Evolutionary conservation across 2,888 invertebrate genomes (phyloP).

Genomic region (Stomorhina lunata): DNA sequence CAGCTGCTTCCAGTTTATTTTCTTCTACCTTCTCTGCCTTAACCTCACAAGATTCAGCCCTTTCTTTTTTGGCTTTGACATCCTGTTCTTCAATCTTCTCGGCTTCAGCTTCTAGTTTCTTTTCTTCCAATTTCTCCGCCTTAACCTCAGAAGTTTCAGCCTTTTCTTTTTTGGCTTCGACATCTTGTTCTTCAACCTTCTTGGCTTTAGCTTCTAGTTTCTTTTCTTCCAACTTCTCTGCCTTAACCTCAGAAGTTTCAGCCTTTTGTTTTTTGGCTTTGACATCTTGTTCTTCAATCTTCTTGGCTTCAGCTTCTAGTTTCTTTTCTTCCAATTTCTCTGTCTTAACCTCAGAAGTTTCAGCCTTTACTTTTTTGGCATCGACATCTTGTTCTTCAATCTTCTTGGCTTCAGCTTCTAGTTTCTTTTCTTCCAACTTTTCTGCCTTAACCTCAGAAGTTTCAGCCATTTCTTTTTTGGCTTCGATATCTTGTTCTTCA

Average conservation of each 20-base stretch:
- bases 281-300: slow-evolving; percentile 7
- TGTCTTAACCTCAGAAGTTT: slow-evolving; percentile 39
- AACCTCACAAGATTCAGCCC: slow-evolving; percentile 29
- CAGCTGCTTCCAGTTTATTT: slow-evolving; percentile 10
- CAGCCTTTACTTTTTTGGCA: background rate
- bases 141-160: background rate
- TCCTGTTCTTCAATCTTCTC: slow-evolving; percentile 3
- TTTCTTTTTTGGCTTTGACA: background rate
- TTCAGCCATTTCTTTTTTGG: background rate
- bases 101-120: slow-evolving; percentile 20
- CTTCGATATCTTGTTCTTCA: background rate
- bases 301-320: slow-evolving; percentile 25
- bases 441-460: slow-evolving; percentile 16
- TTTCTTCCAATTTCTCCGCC: background rate
- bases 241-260: slow-evolving; percentile 27
- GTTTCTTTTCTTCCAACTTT: slow-evolving; percentile 25
- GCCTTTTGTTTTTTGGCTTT: slow-evolving; percentile 9
- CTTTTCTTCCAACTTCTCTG: slow-evolving; percentile 28
- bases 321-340: slow-evolving; percentile 25
- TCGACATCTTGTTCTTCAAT: background rate
- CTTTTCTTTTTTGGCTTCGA: slow-evolving; percentile 4
- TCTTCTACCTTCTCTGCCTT: slow-evolving; percentile 1
- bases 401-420: slow-evolving; percentile 40
- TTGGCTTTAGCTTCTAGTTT: background rate
- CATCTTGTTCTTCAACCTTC: background rate